These are phyloP conservation scores for Plusia festucae DNA, from an alignment of 2,888 invertebrate species.

Conservation along the genomic window DNA sequence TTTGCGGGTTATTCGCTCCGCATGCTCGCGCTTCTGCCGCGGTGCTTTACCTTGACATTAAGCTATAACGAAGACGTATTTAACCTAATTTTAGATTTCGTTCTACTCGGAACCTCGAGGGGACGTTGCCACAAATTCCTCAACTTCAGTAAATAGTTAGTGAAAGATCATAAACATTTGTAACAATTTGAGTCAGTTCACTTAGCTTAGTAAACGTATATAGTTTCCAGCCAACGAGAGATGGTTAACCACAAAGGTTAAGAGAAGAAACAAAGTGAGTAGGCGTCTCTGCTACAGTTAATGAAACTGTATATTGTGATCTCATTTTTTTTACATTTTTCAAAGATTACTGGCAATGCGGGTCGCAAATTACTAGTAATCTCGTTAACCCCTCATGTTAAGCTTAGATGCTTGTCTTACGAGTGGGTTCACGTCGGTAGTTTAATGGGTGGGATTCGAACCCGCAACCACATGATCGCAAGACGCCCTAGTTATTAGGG, in stretches of 20 bases:
- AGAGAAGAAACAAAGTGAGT: neutral
- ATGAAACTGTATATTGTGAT: no score
- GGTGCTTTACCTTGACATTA: constrained; percentile 82
- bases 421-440: no score
- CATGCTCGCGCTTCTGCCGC: constrained; percentile 68
- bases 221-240: neutral
- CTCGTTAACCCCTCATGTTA: no score
- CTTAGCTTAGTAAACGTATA: neutral
- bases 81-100: constrained; percentile 35
- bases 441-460: no score
- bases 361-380: no score
- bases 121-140: constrained; percentile 25
- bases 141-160: constrained; percentile 1
- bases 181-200: neutral
- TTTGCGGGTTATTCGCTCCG: constrained; percentile 78
- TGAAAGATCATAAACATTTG: constrained; percentile 3
- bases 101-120: constrained; percentile 26
- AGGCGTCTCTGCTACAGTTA: no score
- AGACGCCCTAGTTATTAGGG: no score
- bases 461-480: no score
- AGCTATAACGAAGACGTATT: constrained; percentile 40
- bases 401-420: no score
- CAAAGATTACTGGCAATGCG: no score
- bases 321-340: no score
- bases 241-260: neutral